Percentiles rank a stretch among this genome's conserved stretches.
Conservation (phyloP, 2,888 invertebrate species). For the Drosophila robusta region DNA sequence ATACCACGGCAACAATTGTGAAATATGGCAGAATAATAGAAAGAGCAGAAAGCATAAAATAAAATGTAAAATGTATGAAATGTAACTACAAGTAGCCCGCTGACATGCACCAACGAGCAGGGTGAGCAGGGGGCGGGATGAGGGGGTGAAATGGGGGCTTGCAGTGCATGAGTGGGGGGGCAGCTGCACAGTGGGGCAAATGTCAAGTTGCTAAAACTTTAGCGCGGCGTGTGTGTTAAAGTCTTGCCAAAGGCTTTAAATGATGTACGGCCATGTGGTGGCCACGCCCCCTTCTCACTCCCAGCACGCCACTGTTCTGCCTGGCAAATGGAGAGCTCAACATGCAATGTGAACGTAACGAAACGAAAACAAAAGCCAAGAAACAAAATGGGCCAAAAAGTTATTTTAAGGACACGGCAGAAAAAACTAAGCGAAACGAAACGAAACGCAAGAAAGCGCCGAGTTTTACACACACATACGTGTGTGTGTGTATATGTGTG, state of each 20-base stretch:
- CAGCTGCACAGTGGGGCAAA: conserved; percentile 47
- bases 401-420: conserved; percentile 74
- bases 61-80: conserved; percentile 64
- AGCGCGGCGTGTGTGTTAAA: conserved; percentile 12
- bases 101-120: conserved; percentile 43
- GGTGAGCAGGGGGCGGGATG: neutral
- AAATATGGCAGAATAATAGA: conserved; percentile 82
- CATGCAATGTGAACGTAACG: conserved; percentile 36
- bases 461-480: neutral
- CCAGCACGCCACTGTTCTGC: conserved; percentile 26
- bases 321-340: conserved; percentile 27
- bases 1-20: conserved; percentile 81
- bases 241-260: conserved; percentile 40
- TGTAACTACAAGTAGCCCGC: conserved; percentile 69
- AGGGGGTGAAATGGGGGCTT: neutral
- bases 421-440: conserved; percentile 32
- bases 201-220: conserved; percentile 44
- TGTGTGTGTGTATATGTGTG: conserved; percentile 6
- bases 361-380: conserved; percentile 56
- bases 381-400: conserved; percentile 81
- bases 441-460: conserved; percentile 32
- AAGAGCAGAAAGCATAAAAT: conserved; percentile 68
- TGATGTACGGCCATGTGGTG: conserved; percentile 6
- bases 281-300: no score
- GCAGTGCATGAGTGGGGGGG: neutral